A percentile compares a stretch with the other conserved stretches of the same genome.
These are phyloP conservation scores for Stenolophus ochropezus DNA, from an alignment of 2,888 invertebrate genomes.

Conservation along the genomic window DNA sequence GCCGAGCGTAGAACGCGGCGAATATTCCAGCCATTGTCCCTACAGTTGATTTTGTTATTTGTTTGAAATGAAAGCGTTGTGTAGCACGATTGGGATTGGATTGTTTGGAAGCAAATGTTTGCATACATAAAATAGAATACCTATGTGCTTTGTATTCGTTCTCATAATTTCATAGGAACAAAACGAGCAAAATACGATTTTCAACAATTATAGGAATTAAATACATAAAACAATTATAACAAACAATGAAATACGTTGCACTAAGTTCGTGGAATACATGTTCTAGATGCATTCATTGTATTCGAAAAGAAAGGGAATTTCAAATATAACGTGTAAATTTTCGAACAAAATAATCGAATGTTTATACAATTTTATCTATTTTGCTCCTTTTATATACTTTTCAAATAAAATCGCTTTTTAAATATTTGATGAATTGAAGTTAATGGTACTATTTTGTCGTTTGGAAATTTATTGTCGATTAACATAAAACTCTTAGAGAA, in stretches of 20 bases:
- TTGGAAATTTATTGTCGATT: no score
- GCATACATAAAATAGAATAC: not conserved
- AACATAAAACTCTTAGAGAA: no score
- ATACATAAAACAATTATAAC: not conserved
- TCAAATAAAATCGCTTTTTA: no score
- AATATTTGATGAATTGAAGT: no score
- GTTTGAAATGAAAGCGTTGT: slow-evolving; percentile 20
- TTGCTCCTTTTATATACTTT: no score
- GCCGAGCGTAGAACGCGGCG: not conserved
- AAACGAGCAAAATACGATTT: not conserved
- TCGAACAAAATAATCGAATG: no score
- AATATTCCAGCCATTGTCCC: slow-evolving; percentile 7
- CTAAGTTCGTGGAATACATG: no score
- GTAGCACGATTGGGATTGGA: slow-evolving; percentile 19
- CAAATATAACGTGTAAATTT: no score
- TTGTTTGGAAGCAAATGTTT: slow-evolving; percentile 22
- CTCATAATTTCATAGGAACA: not conserved
- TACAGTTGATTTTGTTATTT: slow-evolving; percentile 23
- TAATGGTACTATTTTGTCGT: no score
- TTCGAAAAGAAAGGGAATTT: no score
- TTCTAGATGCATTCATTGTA: no score
- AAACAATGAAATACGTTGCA: not conserved
- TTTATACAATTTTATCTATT: no score
- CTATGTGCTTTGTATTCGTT: not conserved
- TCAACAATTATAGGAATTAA: not conserved